Conservation (phyloP, 1,140 invertebrate genomes). For the Neodiprion pinetum region DNA sequence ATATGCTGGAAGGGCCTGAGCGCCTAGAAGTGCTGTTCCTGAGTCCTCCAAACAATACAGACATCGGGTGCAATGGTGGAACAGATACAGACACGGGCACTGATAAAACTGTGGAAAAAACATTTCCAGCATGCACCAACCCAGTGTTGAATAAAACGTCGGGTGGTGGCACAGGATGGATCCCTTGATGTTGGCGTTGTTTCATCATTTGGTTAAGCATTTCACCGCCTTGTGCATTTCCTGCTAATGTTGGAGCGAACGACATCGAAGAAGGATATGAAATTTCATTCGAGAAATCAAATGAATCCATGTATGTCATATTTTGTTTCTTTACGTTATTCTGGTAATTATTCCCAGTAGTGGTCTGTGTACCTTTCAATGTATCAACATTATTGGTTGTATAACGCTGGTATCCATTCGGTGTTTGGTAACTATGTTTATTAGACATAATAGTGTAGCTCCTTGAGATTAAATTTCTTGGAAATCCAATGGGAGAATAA, state of each 20-base stretch:
- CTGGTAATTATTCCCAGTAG: conserved; percentile 38
- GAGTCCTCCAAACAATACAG: conserved; percentile 45
- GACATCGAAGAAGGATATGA: conserved; percentile 34
- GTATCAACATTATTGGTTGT: conserved; percentile 46
- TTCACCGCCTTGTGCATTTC: conserved; percentile 22
- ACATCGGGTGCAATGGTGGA: conserved; percentile 44
- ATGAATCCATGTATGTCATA: conserved; percentile 45
- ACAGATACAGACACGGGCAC: conserved; percentile 47
- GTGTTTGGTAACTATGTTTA: conserved; percentile 50
- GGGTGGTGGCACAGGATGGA: conserved; percentile 38
- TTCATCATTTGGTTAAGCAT: conserved; percentile 50
- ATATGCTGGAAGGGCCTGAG: conserved; percentile 70
- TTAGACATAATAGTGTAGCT: conserved; percentile 38
- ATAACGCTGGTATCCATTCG: conserved; percentile 50
- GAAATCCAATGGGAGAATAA: conserved; percentile 53
- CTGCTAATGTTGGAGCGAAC: conserved; percentile 28
- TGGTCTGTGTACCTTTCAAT: conserved; percentile 40
- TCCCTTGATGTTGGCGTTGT: conserved; percentile 38
- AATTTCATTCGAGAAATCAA: conserved; percentile 45
- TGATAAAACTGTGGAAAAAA: conserved; percentile 50
- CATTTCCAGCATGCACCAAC: conserved; percentile 36
- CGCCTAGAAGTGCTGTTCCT: conserved; percentile 51
- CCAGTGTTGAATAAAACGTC: conserved; percentile 52
- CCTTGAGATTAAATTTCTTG: conserved; percentile 41
- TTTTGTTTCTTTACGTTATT: conserved; percentile 43